Evolutionary conservation across 2,797 vertebrate genomes (phyloP).

Genomic region (Atherinosoma microstoma): DNA sequence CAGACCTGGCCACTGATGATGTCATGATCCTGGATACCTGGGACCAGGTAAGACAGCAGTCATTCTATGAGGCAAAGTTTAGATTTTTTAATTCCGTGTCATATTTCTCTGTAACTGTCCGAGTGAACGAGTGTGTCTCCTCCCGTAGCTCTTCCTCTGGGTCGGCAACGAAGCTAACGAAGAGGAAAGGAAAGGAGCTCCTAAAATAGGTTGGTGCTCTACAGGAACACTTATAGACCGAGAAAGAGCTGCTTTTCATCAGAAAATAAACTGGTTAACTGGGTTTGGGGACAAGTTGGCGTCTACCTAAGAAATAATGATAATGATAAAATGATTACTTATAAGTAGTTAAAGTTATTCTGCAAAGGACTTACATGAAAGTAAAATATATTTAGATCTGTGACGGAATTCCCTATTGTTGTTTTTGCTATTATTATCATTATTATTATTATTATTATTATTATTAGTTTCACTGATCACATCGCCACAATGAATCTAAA

Average conservation of each 20-base stretch:
- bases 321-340: neutral
- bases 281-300: neutral
- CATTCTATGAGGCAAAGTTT: neutral
- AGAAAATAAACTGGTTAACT: neutral
- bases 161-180: slow-evolving; percentile 83
- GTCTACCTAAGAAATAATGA: too few relatives aligned
- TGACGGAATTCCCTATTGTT: too few relatives aligned
- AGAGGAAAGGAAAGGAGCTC: slow-evolving; percentile 76
- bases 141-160: slow-evolving; percentile 83
- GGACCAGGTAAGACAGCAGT: slow-evolving; percentile 77
- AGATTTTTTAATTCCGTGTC: neutral
- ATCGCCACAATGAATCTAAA: too few relatives aligned
- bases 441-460: too few relatives aligned
- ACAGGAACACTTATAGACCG: slow-evolving; percentile 3
- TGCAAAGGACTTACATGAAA: neutral
- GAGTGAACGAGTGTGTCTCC: slow-evolving; percentile 24
- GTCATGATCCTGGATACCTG: slow-evolving; percentile 87
- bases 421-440: too few relatives aligned
- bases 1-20: slow-evolving; percentile 86
- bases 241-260: neutral
- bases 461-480: too few relatives aligned
- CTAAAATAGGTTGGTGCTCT: slow-evolving; percentile 82
- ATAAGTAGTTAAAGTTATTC: neutral
- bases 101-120: neutral
- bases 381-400: neutral